Evolutionary conservation across 2,113 vertebrate species (phyloP).

Genomic region (Chloropsis cyanopogon): DNA sequence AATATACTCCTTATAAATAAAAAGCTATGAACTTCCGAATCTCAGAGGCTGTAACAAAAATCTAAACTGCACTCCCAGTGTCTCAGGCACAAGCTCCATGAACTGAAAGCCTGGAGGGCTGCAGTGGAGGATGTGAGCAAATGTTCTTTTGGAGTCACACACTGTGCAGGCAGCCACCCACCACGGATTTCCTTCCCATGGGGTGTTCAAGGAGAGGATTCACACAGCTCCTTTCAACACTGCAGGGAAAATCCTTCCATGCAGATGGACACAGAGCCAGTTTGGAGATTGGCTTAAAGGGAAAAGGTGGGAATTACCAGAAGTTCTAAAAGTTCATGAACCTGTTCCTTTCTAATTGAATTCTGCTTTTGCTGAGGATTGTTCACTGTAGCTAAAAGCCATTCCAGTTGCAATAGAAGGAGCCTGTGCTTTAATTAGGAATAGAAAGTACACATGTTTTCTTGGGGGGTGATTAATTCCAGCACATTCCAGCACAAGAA

Average conservation of each 20-base stretch:
- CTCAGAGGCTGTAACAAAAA: background rate
- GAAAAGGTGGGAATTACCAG: background rate
- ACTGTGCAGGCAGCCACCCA: background rate
- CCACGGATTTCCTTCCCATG: fast-evolving
- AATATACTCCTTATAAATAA: background rate
- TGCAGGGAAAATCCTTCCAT: background rate
- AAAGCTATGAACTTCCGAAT: background rate
- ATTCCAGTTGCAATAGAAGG: background rate
- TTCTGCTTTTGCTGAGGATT: background rate
- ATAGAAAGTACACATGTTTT: background rate
- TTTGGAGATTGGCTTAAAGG: fast-evolving
- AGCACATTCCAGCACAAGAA: background rate
- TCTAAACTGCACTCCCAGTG: background rate
- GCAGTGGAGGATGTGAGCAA: background rate
- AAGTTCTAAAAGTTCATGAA: background rate
- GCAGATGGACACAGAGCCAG: background rate
- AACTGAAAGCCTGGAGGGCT: background rate
- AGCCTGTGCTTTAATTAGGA: background rate
- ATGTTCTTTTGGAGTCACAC: background rate
- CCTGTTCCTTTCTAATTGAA: background rate
- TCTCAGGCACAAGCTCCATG: background rate
- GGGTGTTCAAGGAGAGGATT: background rate
- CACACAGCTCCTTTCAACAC: background rate
- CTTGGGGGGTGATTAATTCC: background rate
- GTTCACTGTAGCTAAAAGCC: background rate